phyloP scores from a whole-genome alignment of 2,797 vertebrate species.

The Channa striata region DNA sequence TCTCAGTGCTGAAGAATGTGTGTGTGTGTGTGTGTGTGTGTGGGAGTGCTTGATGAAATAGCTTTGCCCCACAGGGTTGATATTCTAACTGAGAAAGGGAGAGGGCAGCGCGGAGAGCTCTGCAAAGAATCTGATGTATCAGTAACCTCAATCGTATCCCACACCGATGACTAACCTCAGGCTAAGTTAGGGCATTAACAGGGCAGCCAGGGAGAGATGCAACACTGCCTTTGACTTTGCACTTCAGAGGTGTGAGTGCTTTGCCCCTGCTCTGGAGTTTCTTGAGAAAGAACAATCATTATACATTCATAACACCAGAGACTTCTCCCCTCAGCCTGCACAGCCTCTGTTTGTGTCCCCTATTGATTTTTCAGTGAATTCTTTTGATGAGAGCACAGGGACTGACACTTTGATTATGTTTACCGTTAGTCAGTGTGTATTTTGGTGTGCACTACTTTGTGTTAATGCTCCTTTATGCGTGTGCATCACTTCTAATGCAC shows the following conservation, averaged over 20 bases:
- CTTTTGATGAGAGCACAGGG: conserved; percentile 65
- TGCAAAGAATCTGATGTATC: conserved; percentile 56
- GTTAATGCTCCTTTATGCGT: conserved; percentile 4
- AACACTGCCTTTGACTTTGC: conserved; percentile 69
- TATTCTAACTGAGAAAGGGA: conserved; percentile 47
- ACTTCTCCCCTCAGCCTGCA: conserved; percentile 45
- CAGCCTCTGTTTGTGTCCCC: conserved; percentile 65
- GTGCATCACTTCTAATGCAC: background rate
- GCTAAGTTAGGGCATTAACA: conserved; percentile 66
- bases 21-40: conserved; percentile 22
- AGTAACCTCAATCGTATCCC: conserved; percentile 70
- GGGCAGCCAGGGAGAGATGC: conserved; percentile 54
- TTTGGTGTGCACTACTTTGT: background rate
- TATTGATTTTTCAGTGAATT: conserved; percentile 75
- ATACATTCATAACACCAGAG: conserved; percentile 69
- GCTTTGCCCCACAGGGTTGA: conserved; percentile 54
- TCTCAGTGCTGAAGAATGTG: conserved; percentile 35
- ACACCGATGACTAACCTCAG: conserved; percentile 66
- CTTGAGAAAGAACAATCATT: conserved; percentile 66
- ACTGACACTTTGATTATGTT: conserved; percentile 68
- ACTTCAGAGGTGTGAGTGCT: conserved; percentile 66
- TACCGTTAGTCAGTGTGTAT: conserved; percentile 38
- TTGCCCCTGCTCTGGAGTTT: conserved; percentile 55
- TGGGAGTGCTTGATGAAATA: conserved; percentile 52
- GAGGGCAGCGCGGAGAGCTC: conserved; percentile 37